Evolutionary conservation across 2,797 vertebrate species (phyloP), one percentile per base, ranked within the genome.

Genomic region (Carcharodon carcharias): DNA sequence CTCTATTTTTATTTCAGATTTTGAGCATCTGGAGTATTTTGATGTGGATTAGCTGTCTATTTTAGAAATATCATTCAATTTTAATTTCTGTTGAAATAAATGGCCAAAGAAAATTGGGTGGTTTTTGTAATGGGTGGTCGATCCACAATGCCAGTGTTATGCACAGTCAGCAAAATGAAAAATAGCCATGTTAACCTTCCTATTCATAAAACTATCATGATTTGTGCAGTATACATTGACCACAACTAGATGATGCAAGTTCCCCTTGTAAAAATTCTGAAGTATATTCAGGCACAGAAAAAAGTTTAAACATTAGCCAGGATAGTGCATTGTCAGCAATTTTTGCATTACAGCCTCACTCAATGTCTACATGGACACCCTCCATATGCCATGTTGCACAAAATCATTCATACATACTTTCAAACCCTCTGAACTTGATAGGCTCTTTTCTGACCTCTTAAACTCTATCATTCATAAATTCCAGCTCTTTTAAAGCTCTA

Each of bases 181-280:
- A 71, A 0, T 58, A 35, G 82, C 0, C 0, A 23, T 23, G 45
- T 18, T 56, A 11, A 95, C 14, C 45, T 73, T 28, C 71, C 71
- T 12, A 63, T 63, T 63, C 65, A 67, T 35, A 7, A 58, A 73
- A 4, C 21, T 9, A 77, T 77, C 2, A n/a, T 35, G 50, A 58
- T 54, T 18, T 18, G 45, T 95, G 94, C 69, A 95, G 31, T 95
- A 56, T 28, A 95, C 31, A 11, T 77, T n/a, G 31, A 95, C 7
- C 28, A 95, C 69, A 94, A 73, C 94, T 95, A 95, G 94, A 58
- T 95, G 94, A 35, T 77, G 94, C 69, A 95, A 58, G 12, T 56
- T 73, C 69, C 7, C 94, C 54, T 73, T 77, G 0, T 35, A 95
- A 77, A 73, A 56, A 77, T 35, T 95, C 40, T 95, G 65, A 73